Conservation (phyloP, 2,113 vertebrate species). For the Tetraodon nigroviridis region DNA sequence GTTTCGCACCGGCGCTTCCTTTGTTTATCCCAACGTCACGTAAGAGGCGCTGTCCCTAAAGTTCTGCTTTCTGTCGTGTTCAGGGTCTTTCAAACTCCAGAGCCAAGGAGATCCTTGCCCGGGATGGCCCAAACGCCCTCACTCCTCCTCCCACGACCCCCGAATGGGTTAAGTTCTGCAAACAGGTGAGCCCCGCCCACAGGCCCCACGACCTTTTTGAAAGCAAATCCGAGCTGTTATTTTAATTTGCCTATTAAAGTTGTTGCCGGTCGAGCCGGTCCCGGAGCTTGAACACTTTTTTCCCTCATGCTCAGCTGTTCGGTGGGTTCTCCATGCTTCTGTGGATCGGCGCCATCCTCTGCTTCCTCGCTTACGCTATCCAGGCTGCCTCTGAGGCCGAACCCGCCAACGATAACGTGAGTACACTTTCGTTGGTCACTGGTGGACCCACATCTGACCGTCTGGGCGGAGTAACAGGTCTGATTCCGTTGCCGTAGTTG, state of each 20-base stretch:
- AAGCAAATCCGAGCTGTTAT: too few species aligned
- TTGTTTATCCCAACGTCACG: slow-evolving; percentile 2
- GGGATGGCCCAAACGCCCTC: slow-evolving; percentile 91
- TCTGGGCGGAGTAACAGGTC: background rate
- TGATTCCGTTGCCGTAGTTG: slow-evolving; percentile 69
- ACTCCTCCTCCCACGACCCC: slow-evolving; percentile 93
- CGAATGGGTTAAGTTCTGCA: slow-evolving; percentile 96
- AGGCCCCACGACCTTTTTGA: background rate
- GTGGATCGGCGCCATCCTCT: slow-evolving; percentile 96
- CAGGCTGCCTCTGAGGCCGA: slow-evolving; percentile 80
- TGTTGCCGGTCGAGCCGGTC: background rate
- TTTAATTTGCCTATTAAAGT: too few species aligned
- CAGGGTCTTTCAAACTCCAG: slow-evolving; percentile 83
- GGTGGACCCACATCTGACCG: background rate
- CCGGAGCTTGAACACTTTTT: background rate
- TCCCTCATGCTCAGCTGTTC: slow-evolving; percentile 75
- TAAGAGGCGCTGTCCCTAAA: background rate
- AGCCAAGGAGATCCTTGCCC: slow-evolving; percentile 87
- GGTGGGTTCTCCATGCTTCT: slow-evolving; percentile 93
- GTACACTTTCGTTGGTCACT: slow-evolving; percentile 9
- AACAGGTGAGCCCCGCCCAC: slow-evolving; percentile 63
- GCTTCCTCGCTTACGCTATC: slow-evolving; percentile 88
- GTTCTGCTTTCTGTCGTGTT: background rate
- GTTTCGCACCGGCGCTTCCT: background rate
- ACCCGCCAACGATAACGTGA: slow-evolving; percentile 86